phyloP scores from a whole-genome alignment of 2,113 vertebrate genomes.

The Salvelinus fontinalis region DNA sequence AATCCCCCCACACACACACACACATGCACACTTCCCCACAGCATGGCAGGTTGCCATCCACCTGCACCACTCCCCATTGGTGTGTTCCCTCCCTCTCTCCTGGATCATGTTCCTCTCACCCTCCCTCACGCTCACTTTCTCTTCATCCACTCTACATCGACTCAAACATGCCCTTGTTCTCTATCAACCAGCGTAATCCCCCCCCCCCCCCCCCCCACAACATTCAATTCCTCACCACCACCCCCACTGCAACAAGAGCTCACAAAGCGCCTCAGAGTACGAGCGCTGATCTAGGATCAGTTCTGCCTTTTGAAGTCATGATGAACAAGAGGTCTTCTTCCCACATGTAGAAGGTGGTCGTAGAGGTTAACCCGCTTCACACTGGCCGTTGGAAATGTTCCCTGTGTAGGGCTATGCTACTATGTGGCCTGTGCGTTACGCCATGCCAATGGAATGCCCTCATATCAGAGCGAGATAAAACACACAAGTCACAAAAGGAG shows the following conservation, averaged over 20 bases:
- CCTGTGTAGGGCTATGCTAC: background rate
- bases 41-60: background rate
- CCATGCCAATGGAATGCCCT: slow-evolving; percentile 34
- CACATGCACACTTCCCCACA: background rate
- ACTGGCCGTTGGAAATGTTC: background rate
- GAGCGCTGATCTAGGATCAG: background rate
- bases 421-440: slow-evolving; percentile 20
- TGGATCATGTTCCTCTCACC: background rate
- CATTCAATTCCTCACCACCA: background rate
- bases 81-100: background rate
- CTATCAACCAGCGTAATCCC: background rate
- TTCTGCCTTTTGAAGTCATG: background rate
- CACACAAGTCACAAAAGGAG: slow-evolving; percentile 12
- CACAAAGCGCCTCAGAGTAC: too few relatives aligned
- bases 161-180: background rate
- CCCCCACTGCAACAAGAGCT: background rate
- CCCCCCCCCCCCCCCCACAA: background rate
- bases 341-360: too few relatives aligned
- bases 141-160: background rate
- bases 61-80: background rate
- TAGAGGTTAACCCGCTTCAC: background rate
- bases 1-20: slow-evolving; percentile 4
- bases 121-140: background rate
- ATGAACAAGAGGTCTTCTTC: too few relatives aligned
- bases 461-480: slow-evolving; percentile 47